Evolutionary conservation across 1,140 invertebrate genomes (phyloP), one percentile per base, ranked within the genome.

Genomic region (Hycleus cichorii): DNA sequence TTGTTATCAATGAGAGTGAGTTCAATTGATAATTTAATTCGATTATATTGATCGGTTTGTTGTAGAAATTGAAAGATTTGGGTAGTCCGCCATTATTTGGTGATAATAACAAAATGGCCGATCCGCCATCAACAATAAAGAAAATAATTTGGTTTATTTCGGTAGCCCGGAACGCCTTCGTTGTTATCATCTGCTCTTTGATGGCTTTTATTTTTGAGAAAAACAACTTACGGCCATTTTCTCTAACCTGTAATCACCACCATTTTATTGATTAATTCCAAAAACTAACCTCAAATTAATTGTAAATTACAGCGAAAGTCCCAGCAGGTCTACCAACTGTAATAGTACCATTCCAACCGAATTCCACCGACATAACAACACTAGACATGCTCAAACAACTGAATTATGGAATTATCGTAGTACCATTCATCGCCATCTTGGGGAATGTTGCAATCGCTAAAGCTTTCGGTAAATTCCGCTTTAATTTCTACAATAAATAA

Each of bases 401-500:
- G 48, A 85, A 85, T 32, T 80, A 82, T 26, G 85, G 83, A 1
- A 76, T 93, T 7, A 64, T 87, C 45, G 78, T 91, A 11, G 75
- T 91, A 49, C 88, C 90, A 11, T 70, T 92, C 38, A 81, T 92
- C 12, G 88, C 88, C 50, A 83, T 91, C 5, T 76, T 93, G 18
- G 89, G 89, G 49, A 90, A 91, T 65, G 87, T 91, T 53, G 89
- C 90, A 24, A 91, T 92, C 64, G 89, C 89, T 6, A 93, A 92
- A 75, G 86, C 88, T 7, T 93, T 93, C 70, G 79, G 87, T 89
- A 72, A 78, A 80, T 79, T 69, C 8, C 7, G 9, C 45, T 56
- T 40, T 43, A 53, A 18, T 56, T 47, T 50, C 0, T 0, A 24
- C 43, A 49, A 57, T 40, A 25, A 18, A 18, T 1, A 18, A 1